Base-by-base conservation (phyloP, 2,797 vertebrate species). In the Nyctibius grandis region DNA sequence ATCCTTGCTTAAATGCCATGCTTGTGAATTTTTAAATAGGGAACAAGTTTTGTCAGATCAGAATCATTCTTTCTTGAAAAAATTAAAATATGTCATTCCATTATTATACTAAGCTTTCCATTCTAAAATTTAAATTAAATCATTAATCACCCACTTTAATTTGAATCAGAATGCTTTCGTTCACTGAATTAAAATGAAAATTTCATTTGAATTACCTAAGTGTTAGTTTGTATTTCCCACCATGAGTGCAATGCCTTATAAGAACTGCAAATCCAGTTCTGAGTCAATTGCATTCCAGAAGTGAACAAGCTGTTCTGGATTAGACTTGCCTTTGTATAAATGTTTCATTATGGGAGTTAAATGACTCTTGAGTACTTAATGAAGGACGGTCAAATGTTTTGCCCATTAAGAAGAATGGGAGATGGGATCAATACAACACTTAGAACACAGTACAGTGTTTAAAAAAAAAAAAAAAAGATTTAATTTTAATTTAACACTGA, bases 401-500 rank as follows among this genome's bases (percentile, higher is more conserved):
- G 18, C 6, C 3, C 1, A 33, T 16, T 72, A 20, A 67, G 72
- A 88, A 12, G 0, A 78, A 34, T 0, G 4, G 7, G 21, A 60
- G 68, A 48, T 0, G 72, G 21, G 15, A 69, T 53, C 47, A 31
- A 18, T 45, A 65, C 4, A 48, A 11, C 12, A 17, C 6, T 36
- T 48, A 44, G 23, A 70, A 25, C 9, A 44, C 1, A 47, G 12
- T 31, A 36, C 3, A 44, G 5, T 44, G 42, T 60, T 69, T 74
- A n/a, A n/a, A n/a, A n/a, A n/a, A n/a, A 53, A 60, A 53, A 15
- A 54, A 44, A 63, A 50, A 72, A 4, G 0, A 26, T 9, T 72
- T 44, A 4, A 51, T 65, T 38, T 61, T 84, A 42, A n/a, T 64
- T 79, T 74, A n/a, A 0, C 5, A 29, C 6, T 65, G 18, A 21